Conservation (phyloP, 1,140 invertebrate species). For the Drosophila nebulosa region DNA sequence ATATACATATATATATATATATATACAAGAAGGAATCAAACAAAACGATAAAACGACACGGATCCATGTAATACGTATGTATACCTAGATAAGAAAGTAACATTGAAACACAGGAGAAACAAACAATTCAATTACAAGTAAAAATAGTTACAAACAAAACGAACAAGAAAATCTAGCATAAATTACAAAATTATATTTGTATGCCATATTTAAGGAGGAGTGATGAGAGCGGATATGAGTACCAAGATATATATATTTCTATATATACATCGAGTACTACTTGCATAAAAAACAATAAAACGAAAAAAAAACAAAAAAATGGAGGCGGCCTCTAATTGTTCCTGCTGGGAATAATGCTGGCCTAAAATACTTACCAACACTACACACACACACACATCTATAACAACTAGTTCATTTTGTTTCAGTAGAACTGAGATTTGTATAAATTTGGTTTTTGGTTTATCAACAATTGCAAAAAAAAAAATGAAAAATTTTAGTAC, state of each 20-base stretch:
- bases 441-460: constrained; percentile 1
- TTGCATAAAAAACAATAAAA: too few relatives aligned
- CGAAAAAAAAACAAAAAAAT: too few relatives aligned
- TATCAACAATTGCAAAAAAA: background rate
- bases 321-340: constrained; percentile 3
- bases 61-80: constrained; percentile 45
- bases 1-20: constrained; percentile 15
- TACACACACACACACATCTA: constrained; percentile 49
- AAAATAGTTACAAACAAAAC: constrained; percentile 43
- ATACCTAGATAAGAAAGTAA: constrained; percentile 45
- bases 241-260: constrained; percentile 12
- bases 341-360: constrained; percentile 14
- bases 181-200: constrained; percentile 62
- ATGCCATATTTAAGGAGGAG: constrained; percentile 38
- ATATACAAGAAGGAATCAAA: constrained; percentile 15
- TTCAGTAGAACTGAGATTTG: background rate
- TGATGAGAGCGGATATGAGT: background rate
- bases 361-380: constrained; percentile 10
- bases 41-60: background rate
- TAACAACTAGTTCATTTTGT: background rate
- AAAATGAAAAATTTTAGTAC: constrained; percentile 8
- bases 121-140: constrained; percentile 63
- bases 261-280: constrained; percentile 1
- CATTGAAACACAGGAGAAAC: constrained; percentile 18
- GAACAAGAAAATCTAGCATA: constrained; percentile 40